Percentiles rank a stretch among this genome's conserved stretches.
phyloP scores from a whole-genome alignment of 2,888 invertebrate genomes.

The Zelleria hepariella region DNA sequence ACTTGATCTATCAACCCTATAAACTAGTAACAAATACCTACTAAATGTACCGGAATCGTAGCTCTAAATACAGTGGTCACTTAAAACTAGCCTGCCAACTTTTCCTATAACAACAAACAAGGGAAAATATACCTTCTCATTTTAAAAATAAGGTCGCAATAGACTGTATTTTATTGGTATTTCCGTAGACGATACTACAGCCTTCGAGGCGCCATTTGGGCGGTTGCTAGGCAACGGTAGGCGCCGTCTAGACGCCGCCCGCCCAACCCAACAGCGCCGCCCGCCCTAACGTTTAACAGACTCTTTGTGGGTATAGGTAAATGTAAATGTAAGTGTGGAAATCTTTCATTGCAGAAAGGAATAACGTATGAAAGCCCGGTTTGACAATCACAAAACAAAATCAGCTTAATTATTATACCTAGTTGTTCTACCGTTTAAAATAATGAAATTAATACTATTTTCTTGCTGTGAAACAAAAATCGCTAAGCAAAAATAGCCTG shows the following conservation, averaged over 20 bases:
- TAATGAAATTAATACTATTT: no score
- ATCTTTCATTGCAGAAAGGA: no score
- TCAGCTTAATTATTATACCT: no score
- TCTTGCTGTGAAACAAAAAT: no score
- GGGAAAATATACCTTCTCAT: background rate
- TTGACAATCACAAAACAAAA: no score
- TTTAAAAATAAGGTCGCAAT: background rate
- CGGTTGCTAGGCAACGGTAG: conserved; percentile 6
- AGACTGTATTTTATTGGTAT: background rate
- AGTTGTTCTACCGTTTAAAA: no score
- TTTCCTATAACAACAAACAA: background rate
- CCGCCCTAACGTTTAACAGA: background rate
- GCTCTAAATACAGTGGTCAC: background rate
- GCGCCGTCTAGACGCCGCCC: conserved; percentile 4
- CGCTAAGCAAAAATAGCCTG: no score
- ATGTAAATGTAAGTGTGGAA: background rate
- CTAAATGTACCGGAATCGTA: background rate
- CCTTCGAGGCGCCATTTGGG: background rate
- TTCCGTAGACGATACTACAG: conserved; percentile 2
- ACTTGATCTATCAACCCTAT: background rate
- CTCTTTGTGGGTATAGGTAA: no score
- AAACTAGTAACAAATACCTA: background rate
- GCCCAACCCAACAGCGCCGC: background rate
- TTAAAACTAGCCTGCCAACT: background rate
- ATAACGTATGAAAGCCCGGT: no score